Conservation (phyloP, 2,797 vertebrate species). For the Glossophaga mutica region DNA sequence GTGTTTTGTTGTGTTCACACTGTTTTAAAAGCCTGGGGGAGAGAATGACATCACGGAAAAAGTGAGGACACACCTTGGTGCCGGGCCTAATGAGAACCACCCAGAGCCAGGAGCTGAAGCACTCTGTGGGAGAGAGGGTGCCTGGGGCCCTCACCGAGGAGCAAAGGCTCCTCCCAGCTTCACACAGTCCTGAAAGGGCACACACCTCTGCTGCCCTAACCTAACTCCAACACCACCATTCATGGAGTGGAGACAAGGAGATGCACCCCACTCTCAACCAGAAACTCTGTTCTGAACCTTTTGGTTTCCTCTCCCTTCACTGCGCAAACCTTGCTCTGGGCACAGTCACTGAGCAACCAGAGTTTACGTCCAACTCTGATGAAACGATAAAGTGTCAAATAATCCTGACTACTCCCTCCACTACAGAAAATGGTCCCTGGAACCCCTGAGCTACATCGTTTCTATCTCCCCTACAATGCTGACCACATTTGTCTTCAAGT, state of each 20-base stretch:
- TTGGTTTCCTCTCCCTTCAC: not conserved
- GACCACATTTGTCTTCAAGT: not conserved
- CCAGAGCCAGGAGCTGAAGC: not conserved
- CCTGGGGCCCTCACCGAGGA: fast-evolving
- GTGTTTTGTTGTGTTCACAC: not conserved
- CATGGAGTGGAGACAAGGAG: not conserved
- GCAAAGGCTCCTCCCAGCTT: not conserved
- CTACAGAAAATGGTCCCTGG: not conserved
- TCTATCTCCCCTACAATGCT: not conserved
- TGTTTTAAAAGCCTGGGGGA: not conserved
- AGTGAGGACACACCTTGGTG: not conserved
- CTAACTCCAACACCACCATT: not conserved
- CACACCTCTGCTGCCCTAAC: not conserved
- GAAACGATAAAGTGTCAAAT: not conserved
- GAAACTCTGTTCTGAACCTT: not conserved
- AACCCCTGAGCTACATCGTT: not conserved
- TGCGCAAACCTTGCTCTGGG: not conserved
- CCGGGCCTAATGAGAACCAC: not conserved
- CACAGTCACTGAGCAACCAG: not conserved
- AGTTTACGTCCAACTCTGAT: not conserved
- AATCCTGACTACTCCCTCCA: not conserved
- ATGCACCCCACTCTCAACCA: not conserved
- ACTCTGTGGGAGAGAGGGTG: not conserved
- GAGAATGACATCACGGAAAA: not conserved
- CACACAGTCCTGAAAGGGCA: not conserved